These are phyloP conservation scores for Drosophila sordidula DNA, from an alignment of 2,888 invertebrate species.

Conservation along the genomic window DNA sequence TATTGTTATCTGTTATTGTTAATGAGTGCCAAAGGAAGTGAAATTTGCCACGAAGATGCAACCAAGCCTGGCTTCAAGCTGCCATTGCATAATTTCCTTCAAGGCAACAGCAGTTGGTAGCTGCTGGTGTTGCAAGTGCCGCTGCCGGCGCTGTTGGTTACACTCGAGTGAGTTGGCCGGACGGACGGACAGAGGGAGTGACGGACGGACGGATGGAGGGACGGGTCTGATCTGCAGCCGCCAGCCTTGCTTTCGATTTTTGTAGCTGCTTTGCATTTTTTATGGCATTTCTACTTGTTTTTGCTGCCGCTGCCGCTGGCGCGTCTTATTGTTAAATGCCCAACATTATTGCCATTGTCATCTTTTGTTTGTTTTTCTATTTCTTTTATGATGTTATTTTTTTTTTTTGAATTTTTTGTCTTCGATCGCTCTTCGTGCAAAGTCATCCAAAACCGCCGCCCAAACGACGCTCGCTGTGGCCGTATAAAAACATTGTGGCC, in stretches of 20 bases:
- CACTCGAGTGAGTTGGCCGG: conserved; percentile 64
- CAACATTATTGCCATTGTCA: conserved; percentile 67
- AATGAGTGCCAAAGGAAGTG: conserved; percentile 19
- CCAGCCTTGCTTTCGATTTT: conserved; percentile 63
- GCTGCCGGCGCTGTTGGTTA: conserved; percentile 52
- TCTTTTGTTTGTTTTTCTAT: conserved; percentile 53
- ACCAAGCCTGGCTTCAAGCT: conserved; percentile 13
- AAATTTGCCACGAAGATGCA: conserved; percentile 48
- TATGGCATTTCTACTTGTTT: conserved; percentile 58
- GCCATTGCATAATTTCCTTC: conserved; percentile 59
- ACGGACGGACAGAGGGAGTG: neutral
- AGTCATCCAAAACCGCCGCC: conserved; percentile 83
- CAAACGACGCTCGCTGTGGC: conserved; percentile 80
- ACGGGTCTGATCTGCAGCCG: conserved; percentile 4
- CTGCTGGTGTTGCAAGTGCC: conserved; percentile 59
- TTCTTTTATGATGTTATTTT: neutral
- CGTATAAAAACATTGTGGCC: conserved; percentile 89
- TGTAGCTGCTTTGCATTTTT: conserved; percentile 67
- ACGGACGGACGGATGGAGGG: conserved; percentile 20
- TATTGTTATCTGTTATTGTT: conserved; percentile 7
- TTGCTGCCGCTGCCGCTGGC: conserved; percentile 10
- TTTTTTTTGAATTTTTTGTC: conserved; percentile 27
- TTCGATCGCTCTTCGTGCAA: conserved; percentile 61
- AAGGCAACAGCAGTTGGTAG: conserved; percentile 32
- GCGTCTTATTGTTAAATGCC: conserved; percentile 58